A percentile compares a stretch with the other conserved stretches of the same genome.
These are phyloP conservation scores for Hypothenemus hampei DNA, from an alignment of 1,140 invertebrate genomes.

Conservation along the genomic window DNA sequence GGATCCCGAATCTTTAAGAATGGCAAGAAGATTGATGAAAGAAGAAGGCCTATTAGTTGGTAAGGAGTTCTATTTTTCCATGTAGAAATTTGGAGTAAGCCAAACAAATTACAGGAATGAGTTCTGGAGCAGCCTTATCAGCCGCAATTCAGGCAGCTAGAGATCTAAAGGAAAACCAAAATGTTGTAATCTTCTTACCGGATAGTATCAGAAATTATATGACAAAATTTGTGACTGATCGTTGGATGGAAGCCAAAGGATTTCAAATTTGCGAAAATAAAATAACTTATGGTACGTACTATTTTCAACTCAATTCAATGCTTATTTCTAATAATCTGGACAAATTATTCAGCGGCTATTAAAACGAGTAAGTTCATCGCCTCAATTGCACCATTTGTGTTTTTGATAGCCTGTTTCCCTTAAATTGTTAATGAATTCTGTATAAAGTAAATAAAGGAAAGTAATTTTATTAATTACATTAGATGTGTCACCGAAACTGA, in stretches of 20 bases:
- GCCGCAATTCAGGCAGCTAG: slow-evolving; percentile 76
- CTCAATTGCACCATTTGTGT: no score
- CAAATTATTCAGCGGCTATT: no score
- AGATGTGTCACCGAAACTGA: no score
- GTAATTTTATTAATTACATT: not conserved
- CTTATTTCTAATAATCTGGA: no score
- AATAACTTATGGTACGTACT: slow-evolving; percentile 53
- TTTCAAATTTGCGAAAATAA: slow-evolving; percentile 51
- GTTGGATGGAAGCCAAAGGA: slow-evolving; percentile 88
- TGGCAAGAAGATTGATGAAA: slow-evolving; percentile 78
- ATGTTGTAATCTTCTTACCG: slow-evolving; percentile 86
- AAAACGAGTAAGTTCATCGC: no score
- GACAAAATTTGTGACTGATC: slow-evolving; percentile 94
- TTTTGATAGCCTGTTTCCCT: no score
- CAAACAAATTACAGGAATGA: slow-evolving; percentile 62
- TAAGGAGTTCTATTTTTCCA: no score
- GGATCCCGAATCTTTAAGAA: slow-evolving; percentile 74
- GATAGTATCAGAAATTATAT: slow-evolving; percentile 98
- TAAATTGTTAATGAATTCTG: no score
- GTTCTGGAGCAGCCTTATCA: slow-evolving; percentile 81
- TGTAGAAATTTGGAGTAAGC: not conserved
- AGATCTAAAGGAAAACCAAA: slow-evolving; percentile 73
- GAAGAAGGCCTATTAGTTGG: slow-evolving; percentile 93
- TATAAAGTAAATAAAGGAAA: not conserved
- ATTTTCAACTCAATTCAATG: slow-evolving; percentile 5